phyloP scores from a whole-genome alignment of 2,888 invertebrate genomes.

The Alcis repandata region DNA sequence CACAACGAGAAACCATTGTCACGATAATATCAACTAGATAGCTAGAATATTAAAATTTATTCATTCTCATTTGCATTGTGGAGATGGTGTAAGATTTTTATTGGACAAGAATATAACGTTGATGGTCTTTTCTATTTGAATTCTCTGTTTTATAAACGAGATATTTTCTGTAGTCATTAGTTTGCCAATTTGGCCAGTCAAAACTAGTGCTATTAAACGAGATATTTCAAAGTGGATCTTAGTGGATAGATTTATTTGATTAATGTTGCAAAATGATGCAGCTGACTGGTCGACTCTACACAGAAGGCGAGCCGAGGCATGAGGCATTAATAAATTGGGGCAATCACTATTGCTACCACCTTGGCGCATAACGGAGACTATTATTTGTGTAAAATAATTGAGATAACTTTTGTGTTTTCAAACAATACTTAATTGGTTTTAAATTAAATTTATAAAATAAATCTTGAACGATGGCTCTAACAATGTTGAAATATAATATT shows the following conservation, averaged over 20 bases:
- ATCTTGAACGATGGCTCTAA: too few species aligned
- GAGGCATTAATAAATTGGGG: slow-evolving; percentile 69
- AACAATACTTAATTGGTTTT: background rate
- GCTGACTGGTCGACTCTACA: slow-evolving; percentile 58
- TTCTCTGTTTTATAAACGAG: slow-evolving; percentile 3
- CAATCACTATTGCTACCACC: slow-evolving; percentile 72
- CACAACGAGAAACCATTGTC: slow-evolving; percentile 57
- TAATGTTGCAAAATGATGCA: slow-evolving; percentile 51
- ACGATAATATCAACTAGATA: slow-evolving; percentile 47
- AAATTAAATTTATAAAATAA: background rate
- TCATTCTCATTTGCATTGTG: slow-evolving; percentile 40
- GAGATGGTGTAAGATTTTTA: slow-evolving; percentile 31
- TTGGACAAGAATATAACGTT: slow-evolving; percentile 19
- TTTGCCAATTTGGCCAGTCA: slow-evolving; percentile 24
- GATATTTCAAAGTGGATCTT: slow-evolving; percentile 16
- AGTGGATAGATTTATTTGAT: slow-evolving; percentile 42
- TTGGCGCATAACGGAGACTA: slow-evolving; percentile 57
- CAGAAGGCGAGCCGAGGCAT: slow-evolving; percentile 56
- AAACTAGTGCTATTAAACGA: slow-evolving; percentile 23
- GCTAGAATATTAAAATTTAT: slow-evolving; percentile 44
- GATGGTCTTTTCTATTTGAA: slow-evolving; percentile 25
- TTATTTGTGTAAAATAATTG: slow-evolving; percentile 38
- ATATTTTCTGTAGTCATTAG: slow-evolving; percentile 18
- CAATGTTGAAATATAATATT: too few species aligned
- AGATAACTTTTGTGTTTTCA: slow-evolving; percentile 8